These are phyloP conservation scores for Drosophila parthenogenetica DNA, from an alignment of 2,888 invertebrate species.

Conservation along the genomic window DNA sequence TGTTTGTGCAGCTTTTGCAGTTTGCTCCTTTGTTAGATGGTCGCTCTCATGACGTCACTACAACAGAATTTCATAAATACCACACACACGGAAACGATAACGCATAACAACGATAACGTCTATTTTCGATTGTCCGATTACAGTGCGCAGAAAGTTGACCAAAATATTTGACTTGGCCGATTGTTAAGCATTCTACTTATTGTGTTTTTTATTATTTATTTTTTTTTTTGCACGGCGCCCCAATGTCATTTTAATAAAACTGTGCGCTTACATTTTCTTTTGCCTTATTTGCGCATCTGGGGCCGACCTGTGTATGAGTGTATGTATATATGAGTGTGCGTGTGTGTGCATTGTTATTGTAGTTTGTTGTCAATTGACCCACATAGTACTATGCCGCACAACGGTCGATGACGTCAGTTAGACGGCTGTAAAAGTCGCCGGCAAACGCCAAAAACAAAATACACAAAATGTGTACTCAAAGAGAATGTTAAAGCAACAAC, in stretches of 20 bases:
- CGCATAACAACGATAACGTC: conserved; percentile 41
- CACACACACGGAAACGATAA: conserved; percentile 53
- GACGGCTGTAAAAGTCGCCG: conserved; percentile 64
- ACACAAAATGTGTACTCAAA: neutral
- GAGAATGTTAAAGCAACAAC: conserved; percentile 7
- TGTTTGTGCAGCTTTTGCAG: conserved; percentile 10
- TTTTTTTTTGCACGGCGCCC: conserved; percentile 47
- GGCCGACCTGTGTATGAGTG: conserved; percentile 32
- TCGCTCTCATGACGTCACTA: conserved; percentile 64
- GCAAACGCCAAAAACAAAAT: conserved; percentile 64
- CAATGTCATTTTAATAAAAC: conserved; percentile 77
- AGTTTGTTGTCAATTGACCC: conserved; percentile 80
- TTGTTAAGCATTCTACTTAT: conserved; percentile 32
- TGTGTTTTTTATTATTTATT: conserved; percentile 33
- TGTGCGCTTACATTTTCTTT: conserved; percentile 70
- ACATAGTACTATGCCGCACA: conserved; percentile 59
- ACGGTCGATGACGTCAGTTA: conserved; percentile 71
- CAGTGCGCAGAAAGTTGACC: conserved; percentile 42
- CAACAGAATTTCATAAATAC: conserved; percentile 71
- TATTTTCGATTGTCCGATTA: conserved; percentile 43
- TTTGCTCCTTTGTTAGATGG: conserved; percentile 28
- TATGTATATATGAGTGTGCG: conserved; percentile 13
- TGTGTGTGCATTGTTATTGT: conserved; percentile 47
- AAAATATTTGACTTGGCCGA: conserved; percentile 24
- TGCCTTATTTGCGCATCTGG: conserved; percentile 70